phyloP scores from a whole-genome alignment of 2,797 vertebrate species.

The Cirrhinus mrigala region DNA sequence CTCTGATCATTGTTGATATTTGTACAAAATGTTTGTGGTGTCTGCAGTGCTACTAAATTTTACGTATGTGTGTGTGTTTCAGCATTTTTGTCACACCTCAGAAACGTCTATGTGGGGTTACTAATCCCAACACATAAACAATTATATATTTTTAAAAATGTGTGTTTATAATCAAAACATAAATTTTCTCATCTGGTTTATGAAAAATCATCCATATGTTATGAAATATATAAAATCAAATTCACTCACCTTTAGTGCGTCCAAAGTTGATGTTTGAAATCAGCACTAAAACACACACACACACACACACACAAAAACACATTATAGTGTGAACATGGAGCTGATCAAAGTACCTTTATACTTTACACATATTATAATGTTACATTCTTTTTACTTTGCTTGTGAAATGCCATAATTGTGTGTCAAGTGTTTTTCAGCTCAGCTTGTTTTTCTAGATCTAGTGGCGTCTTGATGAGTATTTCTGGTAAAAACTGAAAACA shows the following conservation, averaged over 20 bases:
- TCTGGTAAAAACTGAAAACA: not conserved
- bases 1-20: too few species aligned
- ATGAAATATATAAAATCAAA: not conserved
- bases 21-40: too few species aligned
- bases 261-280: not conserved
- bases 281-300: slow-evolving; percentile 3
- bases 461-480: not conserved
- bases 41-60: too few species aligned
- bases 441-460: not conserved
- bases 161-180: not conserved
- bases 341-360: too few species aligned
- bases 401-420: too few species aligned
- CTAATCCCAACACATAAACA: not conserved
- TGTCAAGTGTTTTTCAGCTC: not conserved
- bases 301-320: not conserved
- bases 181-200: not conserved
- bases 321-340: not conserved
- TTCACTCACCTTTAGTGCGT: not conserved
- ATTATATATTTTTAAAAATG: not conserved
- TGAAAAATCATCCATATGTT: not conserved
- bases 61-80: too few species aligned
- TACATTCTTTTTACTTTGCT: too few species aligned
- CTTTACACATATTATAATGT: too few species aligned
- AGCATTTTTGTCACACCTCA: not conserved
- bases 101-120: not conserved